Percentiles rank a stretch among this genome's conserved stretches.
Evolutionary conservation across 2,113 vertebrate species (phyloP).

Genomic region (Notothenia rossii): DNA sequence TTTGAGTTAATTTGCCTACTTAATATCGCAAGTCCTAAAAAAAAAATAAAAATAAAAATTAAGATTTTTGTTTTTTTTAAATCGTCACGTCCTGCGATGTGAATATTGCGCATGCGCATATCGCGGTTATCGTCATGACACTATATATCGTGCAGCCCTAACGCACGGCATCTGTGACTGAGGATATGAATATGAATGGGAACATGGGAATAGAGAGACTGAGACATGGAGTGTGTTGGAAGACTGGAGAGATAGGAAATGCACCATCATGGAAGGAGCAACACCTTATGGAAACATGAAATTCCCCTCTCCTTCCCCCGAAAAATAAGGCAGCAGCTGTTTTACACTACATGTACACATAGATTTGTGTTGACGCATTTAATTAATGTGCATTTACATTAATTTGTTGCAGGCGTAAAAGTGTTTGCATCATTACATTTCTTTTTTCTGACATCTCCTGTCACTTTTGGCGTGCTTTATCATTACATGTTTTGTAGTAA

Average conservation of each 20-base stretch:
- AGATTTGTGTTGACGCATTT: background rate
- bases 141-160: too few relatives aligned
- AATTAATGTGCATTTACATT: background rate
- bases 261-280: background rate
- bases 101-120: too few relatives aligned
- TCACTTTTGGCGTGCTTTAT: background rate
- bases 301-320: background rate
- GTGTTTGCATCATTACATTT: too few relatives aligned
- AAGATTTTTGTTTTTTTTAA: too few relatives aligned
- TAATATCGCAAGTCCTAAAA: too few relatives aligned
- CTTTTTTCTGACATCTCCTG: background rate
- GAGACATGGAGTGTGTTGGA: slow-evolving; percentile 2
- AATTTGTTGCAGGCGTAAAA: too few relatives aligned
- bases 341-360: too few relatives aligned
- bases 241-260: background rate
- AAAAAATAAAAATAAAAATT: too few relatives aligned
- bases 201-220: background rate
- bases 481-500: background rate
- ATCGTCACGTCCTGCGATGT: too few relatives aligned
- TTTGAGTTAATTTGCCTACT: too few relatives aligned
- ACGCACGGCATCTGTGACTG: background rate
- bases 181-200: slow-evolving; percentile 12
- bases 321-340: too few relatives aligned
- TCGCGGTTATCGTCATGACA: too few relatives aligned
- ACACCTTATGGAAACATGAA: background rate